Conservation (phyloP, 2,888 invertebrate genomes). For the Hydraecia micacea region DNA sequence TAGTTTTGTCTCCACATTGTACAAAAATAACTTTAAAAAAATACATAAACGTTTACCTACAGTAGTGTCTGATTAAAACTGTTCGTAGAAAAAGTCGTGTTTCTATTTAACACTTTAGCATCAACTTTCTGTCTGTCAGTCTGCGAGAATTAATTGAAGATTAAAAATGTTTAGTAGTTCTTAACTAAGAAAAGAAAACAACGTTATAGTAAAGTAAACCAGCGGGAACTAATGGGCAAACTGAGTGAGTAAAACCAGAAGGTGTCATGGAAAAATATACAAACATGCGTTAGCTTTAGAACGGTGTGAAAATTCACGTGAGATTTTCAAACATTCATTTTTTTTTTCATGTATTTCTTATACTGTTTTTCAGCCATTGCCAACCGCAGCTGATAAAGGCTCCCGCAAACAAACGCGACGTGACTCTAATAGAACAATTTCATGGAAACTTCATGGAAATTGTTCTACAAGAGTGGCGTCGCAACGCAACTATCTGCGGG, state of each 20-base stretch:
- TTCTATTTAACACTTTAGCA: constrained; percentile 9
- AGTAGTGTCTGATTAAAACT: not conserved
- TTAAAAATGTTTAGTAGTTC: constrained; percentile 64
- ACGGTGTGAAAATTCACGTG: constrained; percentile 66
- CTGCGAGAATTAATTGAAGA: constrained; percentile 63
- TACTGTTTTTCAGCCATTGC: constrained; percentile 24
- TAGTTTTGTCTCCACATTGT: not conserved
- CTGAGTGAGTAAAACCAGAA: constrained; percentile 89
- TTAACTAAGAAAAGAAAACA: constrained; percentile 74
- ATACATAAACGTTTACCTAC: not conserved
- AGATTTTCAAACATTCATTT: constrained; percentile 71
- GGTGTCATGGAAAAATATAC: constrained; percentile 83
- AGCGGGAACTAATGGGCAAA: constrained; percentile 88
- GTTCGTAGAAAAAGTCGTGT: not conserved
- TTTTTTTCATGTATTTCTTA: constrained; percentile 60
- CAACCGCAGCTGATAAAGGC: constrained; percentile 27
- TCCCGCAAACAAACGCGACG: not conserved
- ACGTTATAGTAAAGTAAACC: constrained; percentile 79
- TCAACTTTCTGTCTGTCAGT: constrained; percentile 37
- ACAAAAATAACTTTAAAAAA: not conserved
- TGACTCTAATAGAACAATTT: not conserved
- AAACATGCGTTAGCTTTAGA: constrained; percentile 44
- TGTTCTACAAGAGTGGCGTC: not conserved
- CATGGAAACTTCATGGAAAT: not conserved
- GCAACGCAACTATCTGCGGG: not conserved